Evolutionary conservation across 2,888 invertebrate species (phyloP).

Genomic region (Synergus itoensis): DNA sequence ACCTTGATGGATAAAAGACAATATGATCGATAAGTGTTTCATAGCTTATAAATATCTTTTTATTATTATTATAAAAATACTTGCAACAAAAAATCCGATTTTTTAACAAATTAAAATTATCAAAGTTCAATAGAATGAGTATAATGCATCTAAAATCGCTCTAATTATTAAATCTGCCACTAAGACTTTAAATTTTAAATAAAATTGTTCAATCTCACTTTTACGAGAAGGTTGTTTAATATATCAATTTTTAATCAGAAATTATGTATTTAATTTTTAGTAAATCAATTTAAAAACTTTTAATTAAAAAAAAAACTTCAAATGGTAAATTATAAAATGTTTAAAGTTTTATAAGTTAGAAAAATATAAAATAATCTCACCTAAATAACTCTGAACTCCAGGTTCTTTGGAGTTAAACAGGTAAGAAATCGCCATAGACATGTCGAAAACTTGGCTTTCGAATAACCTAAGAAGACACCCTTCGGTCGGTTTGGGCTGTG

Average conservation of each 20-base stretch:
- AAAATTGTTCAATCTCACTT: too few species aligned
- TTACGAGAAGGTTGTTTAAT: too few species aligned
- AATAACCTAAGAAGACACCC: conserved; percentile 92
- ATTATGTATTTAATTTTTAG: too few species aligned
- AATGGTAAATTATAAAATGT: too few species aligned
- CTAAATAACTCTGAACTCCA: conserved; percentile 98
- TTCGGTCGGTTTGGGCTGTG: conserved; percentile 79
- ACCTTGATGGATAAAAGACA: conserved; percentile 28
- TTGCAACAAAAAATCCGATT: neutral
- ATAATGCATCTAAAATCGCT: too few species aligned
- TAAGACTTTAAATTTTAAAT: too few species aligned
- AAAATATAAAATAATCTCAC: conserved; percentile 75
- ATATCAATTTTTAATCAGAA: too few species aligned
- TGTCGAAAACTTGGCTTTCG: conserved; percentile 98
- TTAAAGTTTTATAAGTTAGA: too few species aligned
- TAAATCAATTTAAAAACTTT: too few species aligned
- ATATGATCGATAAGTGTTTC: conserved; percentile 1
- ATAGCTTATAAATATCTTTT: neutral
- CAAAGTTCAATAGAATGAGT: too few species aligned
- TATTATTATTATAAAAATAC: neutral
- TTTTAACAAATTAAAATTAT: neutral
- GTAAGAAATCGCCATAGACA: conserved; percentile 99
- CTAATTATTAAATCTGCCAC: too few species aligned
- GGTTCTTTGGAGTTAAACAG: conserved; percentile 98
- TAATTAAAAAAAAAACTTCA: too few species aligned